Evolutionary conservation across 2,888 invertebrate genomes (phyloP).

Genomic region (Koerneria pararmatus): DNA sequence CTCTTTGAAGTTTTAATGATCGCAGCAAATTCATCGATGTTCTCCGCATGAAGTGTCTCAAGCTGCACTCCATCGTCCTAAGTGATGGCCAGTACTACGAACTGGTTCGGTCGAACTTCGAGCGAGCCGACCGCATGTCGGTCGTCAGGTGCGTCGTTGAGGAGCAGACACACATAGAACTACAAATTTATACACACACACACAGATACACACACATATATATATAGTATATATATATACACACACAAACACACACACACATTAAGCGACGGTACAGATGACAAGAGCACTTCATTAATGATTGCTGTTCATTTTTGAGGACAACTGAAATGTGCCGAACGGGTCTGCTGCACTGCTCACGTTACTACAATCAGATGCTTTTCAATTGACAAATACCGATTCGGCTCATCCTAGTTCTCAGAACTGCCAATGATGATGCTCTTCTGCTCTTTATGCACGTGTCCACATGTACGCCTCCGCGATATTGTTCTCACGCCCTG

Average conservation of each 20-base stretch:
- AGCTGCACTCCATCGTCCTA: constrained; percentile 84
- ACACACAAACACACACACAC: neutral
- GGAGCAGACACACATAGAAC: too few relatives aligned
- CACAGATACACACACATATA: neutral
- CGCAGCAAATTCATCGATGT: constrained; percentile 90
- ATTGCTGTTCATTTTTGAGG: constrained; percentile 60
- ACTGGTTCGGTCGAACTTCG: constrained; percentile 97
- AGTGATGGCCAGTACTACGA: constrained; percentile 99
- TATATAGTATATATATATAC: neutral
- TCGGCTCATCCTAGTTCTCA: too few relatives aligned
- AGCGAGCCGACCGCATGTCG: constrained; percentile 90
- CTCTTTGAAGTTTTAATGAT: too few relatives aligned
- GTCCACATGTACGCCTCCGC: too few relatives aligned
- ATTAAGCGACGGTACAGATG: neutral
- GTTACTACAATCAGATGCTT: constrained; percentile 87
- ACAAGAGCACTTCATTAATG: constrained; percentile 8
- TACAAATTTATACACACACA: neutral
- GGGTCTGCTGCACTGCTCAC: constrained; percentile 84
- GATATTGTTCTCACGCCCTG: too few relatives aligned
- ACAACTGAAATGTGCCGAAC: constrained; percentile 93
- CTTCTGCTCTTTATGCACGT: too few relatives aligned
- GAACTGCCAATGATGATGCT: too few relatives aligned
- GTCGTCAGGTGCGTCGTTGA: constrained; percentile 70
- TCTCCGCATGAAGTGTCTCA: constrained; percentile 86
- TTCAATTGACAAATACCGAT: constrained; percentile 75